phyloP scores from a whole-genome alignment of 1,140 invertebrate genomes.

The Agrilus planipennis region DNA sequence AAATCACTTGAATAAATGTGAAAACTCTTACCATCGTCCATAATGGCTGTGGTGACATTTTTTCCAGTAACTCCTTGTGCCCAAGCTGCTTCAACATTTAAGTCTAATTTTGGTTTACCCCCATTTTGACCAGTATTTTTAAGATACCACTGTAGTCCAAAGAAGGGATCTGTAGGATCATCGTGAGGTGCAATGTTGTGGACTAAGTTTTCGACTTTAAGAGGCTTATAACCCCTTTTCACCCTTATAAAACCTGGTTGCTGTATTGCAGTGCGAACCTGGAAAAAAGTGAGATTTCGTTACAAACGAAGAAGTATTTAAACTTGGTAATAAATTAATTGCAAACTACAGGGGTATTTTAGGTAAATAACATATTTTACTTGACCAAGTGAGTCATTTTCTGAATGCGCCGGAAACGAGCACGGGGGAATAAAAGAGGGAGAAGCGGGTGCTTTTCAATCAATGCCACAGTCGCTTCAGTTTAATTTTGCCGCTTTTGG shows the following conservation, averaged over 20 bases:
- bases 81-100: slow-evolving; percentile 97
- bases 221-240: slow-evolving; percentile 71
- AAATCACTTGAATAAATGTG: too few relatives aligned
- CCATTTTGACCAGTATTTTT: slow-evolving; percentile 98
- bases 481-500: too few relatives aligned
- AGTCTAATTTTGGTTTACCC: slow-evolving; percentile 87
- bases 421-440: too few relatives aligned
- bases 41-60: slow-evolving; percentile 97
- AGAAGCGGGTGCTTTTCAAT: too few relatives aligned
- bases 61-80: slow-evolving; percentile 95
- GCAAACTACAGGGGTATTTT: too few relatives aligned
- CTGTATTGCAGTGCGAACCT: slow-evolving; percentile 82
- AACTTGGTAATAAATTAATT: too few relatives aligned
- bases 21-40: slow-evolving; percentile 98
- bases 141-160: slow-evolving; percentile 91
- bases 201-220: slow-evolving; percentile 53
- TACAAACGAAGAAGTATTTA: too few relatives aligned
- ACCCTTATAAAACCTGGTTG: slow-evolving; percentile 81
- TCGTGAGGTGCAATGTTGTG: slow-evolving; percentile 39
- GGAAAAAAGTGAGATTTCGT: too few relatives aligned
- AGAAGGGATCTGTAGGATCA: slow-evolving; percentile 88
- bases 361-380: too few relatives aligned
- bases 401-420: too few relatives aligned
- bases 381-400: too few relatives aligned
- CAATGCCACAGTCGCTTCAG: too few relatives aligned